A percentile compares a stretch with the other conserved stretches of the same genome.
phyloP scores from a whole-genome alignment of 2,888 invertebrate genomes.

The Latrodectus hesperus region DNA sequence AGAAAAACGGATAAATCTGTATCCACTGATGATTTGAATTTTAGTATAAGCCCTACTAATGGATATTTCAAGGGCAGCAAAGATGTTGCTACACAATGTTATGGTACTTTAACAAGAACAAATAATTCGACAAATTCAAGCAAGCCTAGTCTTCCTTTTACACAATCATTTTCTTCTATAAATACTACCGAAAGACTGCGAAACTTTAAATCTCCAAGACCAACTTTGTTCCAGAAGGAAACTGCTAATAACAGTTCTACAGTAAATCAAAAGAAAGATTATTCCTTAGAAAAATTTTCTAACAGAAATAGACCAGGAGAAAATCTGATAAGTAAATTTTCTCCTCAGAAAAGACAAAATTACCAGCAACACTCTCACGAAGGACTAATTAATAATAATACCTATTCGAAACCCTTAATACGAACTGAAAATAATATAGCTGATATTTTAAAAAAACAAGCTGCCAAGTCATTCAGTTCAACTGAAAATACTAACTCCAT shows the following conservation, averaged over 20 bases:
- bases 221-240: neutral
- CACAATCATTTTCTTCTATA: neutral
- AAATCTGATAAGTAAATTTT: neutral
- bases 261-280: conserved; percentile 20
- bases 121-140: neutral
- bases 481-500: neutral
- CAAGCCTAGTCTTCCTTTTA: too few relatives aligned
- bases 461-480: conserved; percentile 4
- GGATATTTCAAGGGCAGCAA: conserved; percentile 30
- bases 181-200: conserved; percentile 9
- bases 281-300: conserved; percentile 2
- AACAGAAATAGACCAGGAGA: conserved; percentile 4
- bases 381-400: neutral
- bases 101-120: conserved; percentile 27
- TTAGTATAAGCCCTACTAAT: neutral
- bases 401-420: neutral
- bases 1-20: conserved; percentile 50
- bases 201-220: conserved; percentile 9
- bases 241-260: neutral
- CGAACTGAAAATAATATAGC: conserved; percentile 25
- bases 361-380: conserved; percentile 14
- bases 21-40: conserved; percentile 45
- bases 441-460: neutral
- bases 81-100: conserved; percentile 56
- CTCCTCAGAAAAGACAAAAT: neutral